Percentiles rank a stretch among this genome's conserved stretches.
Evolutionary conservation across 2,113 vertebrate species (phyloP).

Genomic region (Pimephales promelas): DNA sequence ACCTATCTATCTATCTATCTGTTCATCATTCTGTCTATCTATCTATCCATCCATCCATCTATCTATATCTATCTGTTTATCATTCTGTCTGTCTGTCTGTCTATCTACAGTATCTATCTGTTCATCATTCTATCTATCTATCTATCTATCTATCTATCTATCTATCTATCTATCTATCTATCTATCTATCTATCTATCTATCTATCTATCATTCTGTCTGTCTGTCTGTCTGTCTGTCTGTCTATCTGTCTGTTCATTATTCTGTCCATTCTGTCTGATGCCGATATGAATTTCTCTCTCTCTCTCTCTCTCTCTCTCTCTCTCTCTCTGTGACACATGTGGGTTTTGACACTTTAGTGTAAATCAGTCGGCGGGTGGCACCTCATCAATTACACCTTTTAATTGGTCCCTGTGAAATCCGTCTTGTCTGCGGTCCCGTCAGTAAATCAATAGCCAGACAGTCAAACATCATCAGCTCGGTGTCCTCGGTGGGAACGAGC

Average conservation of each 20-base stretch:
- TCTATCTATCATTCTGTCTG: neutral
- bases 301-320: neutral
- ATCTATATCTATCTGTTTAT: no score
- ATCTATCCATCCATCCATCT: no score
- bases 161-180: neutral
- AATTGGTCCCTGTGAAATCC: constrained; percentile 75
- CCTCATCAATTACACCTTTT: constrained; percentile 55
- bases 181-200: neutral
- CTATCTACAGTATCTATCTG: no score
- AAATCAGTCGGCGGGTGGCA: neutral
- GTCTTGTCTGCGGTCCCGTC: neutral
- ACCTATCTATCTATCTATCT: no score
- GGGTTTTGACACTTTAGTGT: constrained; percentile 21
- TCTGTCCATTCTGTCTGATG: neutral
- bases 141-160: no score
- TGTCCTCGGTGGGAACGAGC: constrained; percentile 6
- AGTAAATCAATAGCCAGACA: constrained; percentile 38
- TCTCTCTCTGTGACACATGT: neutral
- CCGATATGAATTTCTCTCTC: neutral
- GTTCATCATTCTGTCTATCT: no score
- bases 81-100: no score
- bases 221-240: neutral
- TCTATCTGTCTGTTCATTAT: neutral
- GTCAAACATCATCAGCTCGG: neutral
- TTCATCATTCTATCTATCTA: no score